These are phyloP conservation scores for Meiosimyza platycephala DNA, from an alignment of 2,888 invertebrate species.

Conservation along the genomic window DNA sequence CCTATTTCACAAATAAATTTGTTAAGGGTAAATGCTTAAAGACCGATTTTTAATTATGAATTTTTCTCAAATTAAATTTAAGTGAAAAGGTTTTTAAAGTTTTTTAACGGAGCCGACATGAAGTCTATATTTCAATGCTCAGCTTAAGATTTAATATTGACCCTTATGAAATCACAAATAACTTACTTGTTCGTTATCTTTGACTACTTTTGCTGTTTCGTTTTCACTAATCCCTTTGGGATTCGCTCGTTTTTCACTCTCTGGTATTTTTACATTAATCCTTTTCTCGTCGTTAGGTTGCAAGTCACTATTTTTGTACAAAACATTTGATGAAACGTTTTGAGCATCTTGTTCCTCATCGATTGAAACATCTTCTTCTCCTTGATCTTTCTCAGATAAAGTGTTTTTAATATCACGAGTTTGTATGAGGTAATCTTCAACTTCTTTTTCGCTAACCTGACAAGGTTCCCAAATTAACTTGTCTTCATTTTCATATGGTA, in stretches of 20 bases:
- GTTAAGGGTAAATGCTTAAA: conserved; percentile 7
- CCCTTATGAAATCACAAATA: neutral
- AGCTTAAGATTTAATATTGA: too few relatives aligned
- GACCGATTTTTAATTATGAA: neutral
- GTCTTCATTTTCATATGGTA: conserved; percentile 95
- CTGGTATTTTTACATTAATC: conserved; percentile 13
- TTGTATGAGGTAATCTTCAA: conserved; percentile 81
- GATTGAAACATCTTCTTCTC: conserved; percentile 24
- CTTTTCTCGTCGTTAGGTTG: conserved; percentile 20
- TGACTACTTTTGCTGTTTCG: conserved; percentile 50
- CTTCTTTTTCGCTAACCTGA: conserved; percentile 76
- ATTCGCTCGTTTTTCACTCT: too few relatives aligned
- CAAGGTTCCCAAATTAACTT: conserved; percentile 93
- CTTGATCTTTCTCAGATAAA: conserved; percentile 35
- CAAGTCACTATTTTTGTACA: conserved; percentile 18
- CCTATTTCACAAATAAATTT: conserved; percentile 62
- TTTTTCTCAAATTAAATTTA: neutral
- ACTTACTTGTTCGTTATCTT: conserved; percentile 80
- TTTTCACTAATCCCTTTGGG: conserved; percentile 1
- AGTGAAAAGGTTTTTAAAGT: too few relatives aligned
- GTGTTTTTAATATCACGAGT: conserved; percentile 57
- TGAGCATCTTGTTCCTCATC: neutral
- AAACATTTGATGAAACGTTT: too few relatives aligned
- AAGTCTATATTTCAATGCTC: too few relatives aligned
- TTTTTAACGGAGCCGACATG: too few relatives aligned